Base-by-base conservation (phyloP, 2,888 invertebrate genomes). In the Ceriagrion tenellum region DNA sequence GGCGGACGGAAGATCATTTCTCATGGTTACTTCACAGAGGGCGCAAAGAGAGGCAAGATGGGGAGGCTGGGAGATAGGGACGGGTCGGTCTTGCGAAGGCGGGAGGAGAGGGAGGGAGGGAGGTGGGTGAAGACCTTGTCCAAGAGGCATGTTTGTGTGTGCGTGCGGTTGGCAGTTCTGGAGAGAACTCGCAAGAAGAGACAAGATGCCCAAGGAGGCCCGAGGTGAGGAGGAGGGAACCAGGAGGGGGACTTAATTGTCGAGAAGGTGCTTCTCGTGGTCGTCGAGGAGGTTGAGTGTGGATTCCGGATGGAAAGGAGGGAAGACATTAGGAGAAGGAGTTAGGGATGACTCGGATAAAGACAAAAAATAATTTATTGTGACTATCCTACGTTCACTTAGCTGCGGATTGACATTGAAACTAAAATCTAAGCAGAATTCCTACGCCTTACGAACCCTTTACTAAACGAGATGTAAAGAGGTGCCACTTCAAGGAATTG, bases 1-100 rank as follows among this genome's bases (percentile, higher is more conserved):
- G 93, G 20, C 63, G 69, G 47, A 59, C 55, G 47, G 47, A 6
- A 89, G 89, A 89, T 89, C 93, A 93, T 93, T 93, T 63, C 40
- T 69, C 69, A 69, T 18, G 40, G 74, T 40, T 47, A 69, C 23
- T 16, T 63, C 16, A 26, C 40, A 26, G 55, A 26, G 55, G 8
- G 26, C 26, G 55, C 40, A 47, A 69, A 47, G 74, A 69, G 18
- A 69, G 35, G n/a, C n/a, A 55, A 26, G 90, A n/a, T 13, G 56
- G 90, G 30, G 90, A 90, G 56, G n/a, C 13, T n/a, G n/a, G 20
- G 2, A 47, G 47, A 47, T 47, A 4, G 63, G 13, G 63, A 40
- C 16, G 88, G 26, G 55, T 47, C 26, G 47, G 40, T n/a, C 35
- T 40, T 23, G 16, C 35, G 35, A 35, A 63, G 40, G 4, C 59